These are phyloP conservation scores for Rachycentron canadum DNA, from an alignment of 2,797 vertebrate genomes.

Conservation along the genomic window DNA sequence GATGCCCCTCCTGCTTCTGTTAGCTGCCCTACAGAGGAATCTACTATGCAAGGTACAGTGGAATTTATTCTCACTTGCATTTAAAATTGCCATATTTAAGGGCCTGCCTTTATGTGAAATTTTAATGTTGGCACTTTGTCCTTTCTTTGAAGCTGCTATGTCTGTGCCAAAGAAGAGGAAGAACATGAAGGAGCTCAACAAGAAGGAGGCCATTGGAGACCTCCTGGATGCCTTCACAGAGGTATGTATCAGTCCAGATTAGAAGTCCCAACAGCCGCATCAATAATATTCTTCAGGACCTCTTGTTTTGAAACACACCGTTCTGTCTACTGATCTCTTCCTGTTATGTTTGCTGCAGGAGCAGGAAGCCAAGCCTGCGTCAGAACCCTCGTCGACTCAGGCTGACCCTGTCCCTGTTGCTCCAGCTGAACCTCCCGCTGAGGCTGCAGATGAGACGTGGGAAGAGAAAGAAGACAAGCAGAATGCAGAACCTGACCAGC, in stretches of 20 bases:
- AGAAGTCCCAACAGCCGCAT: constrained; percentile 3
- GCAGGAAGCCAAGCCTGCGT: constrained; percentile 80
- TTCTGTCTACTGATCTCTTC: background rate
- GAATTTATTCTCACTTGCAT: background rate
- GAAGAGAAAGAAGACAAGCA: constrained; percentile 97
- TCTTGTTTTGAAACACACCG: background rate
- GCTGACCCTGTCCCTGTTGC: constrained; percentile 77
- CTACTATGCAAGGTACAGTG: constrained; percentile 88
- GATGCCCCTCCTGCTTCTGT: constrained; percentile 61
- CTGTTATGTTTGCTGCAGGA: constrained; percentile 74
- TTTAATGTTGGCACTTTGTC: constrained; percentile 8
- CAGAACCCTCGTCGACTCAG: constrained; percentile 81
- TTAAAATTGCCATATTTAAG: background rate
- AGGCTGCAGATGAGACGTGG: constrained; percentile 93
- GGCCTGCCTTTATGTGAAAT: background rate
- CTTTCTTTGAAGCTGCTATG: constrained; percentile 78
- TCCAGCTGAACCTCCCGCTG: constrained; percentile 77
- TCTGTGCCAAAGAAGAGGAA: constrained; percentile 97
- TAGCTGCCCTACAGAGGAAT: constrained; percentile 81
- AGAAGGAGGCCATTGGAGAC: constrained; percentile 93
- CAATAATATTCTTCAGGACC: background rate
- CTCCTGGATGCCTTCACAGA: constrained; percentile 98
- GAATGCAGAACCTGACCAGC: constrained; percentile 87
- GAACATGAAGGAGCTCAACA: constrained; percentile 95
- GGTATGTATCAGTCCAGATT: constrained; percentile 74